phyloP scores from a whole-genome alignment of 2,888 invertebrate genomes.

The Drosophila heteroneura region DNA sequence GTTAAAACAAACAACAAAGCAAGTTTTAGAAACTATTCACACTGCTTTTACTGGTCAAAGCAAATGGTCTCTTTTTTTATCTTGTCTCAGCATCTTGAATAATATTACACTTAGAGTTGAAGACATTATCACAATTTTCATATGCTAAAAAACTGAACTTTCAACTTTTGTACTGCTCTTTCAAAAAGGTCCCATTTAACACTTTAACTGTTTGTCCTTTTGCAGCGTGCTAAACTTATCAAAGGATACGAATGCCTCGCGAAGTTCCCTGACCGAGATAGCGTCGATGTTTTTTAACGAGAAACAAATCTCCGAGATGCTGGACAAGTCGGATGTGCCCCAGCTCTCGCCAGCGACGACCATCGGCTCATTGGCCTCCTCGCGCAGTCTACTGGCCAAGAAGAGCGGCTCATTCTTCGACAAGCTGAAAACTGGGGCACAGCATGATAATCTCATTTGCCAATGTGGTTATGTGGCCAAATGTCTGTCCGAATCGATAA shows the following conservation, averaged over 20 bases:
- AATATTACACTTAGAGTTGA: no score
- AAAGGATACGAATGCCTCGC: slow-evolving; percentile 81
- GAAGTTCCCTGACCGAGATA: slow-evolving; percentile 86
- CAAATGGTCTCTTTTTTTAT: background rate
- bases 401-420: slow-evolving; percentile 92
- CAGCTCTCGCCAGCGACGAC: slow-evolving; percentile 80
- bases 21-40: background rate
- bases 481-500: slow-evolving; percentile 92
- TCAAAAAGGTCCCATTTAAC: background rate
- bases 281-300: slow-evolving; percentile 85
- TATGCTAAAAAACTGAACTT: no score
- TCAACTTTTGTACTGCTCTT: no score
- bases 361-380: slow-evolving; percentile 70
- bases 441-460: slow-evolving; percentile 89
- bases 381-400: slow-evolving; percentile 72
- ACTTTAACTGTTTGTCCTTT: background rate
- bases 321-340: slow-evolving; percentile 71
- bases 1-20: background rate
- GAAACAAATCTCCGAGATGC: slow-evolving; percentile 79
- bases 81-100: no score
- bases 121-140: no score
- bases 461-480: slow-evolving; percentile 91
- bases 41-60: background rate
- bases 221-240: slow-evolving; percentile 83
- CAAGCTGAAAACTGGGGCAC: slow-evolving; percentile 90